phyloP scores from a whole-genome alignment of 1,140 invertebrate species.

The Drosophila simulans region DNA sequence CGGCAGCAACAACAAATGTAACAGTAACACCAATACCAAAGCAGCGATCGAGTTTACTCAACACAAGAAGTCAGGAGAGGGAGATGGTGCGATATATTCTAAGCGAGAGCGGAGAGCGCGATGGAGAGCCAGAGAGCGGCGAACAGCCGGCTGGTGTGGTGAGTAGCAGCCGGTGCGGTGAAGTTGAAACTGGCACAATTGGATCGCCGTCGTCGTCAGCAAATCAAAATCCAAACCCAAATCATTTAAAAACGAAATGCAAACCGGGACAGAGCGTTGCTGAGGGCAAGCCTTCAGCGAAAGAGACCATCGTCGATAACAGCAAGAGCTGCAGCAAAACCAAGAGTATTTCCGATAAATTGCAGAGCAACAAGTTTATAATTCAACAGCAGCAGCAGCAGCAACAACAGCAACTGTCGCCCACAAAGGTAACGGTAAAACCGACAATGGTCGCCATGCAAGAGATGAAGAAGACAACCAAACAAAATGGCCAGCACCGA shows the following conservation, averaged over 20 bases:
- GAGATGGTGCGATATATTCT: slow-evolving; percentile 64
- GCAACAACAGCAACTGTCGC: slow-evolving; percentile 59
- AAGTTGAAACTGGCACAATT: slow-evolving; percentile 78
- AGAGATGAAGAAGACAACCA: slow-evolving; percentile 80
- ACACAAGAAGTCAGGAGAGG: slow-evolving; percentile 62
- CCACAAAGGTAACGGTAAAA: slow-evolving; percentile 79
- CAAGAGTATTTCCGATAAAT: slow-evolving; percentile 76
- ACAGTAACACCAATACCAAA: slow-evolving; percentile 77
- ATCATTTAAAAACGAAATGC: slow-evolving; percentile 77
- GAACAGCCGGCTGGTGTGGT: slow-evolving; percentile 42
- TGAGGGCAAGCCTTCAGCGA: slow-evolving; percentile 47
- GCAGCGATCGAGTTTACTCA: slow-evolving; percentile 82
- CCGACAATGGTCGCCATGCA: slow-evolving; percentile 84
- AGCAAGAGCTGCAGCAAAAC: slow-evolving; percentile 62
- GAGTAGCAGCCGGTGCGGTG: slow-evolving; percentile 54
- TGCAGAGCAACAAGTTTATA: slow-evolving; percentile 82
- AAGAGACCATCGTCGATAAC: slow-evolving; percentile 20
- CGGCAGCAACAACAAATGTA: slow-evolving; percentile 51
- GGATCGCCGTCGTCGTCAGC: slow-evolving; percentile 66
- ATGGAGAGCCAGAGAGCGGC: slow-evolving; percentile 42
- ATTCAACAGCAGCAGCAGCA: slow-evolving; percentile 67
- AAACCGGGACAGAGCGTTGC: slow-evolving; percentile 75
- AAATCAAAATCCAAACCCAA: slow-evolving; percentile 48
- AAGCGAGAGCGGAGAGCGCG: slow-evolving; percentile 54
- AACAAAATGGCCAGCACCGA: slow-evolving; percentile 79